Conservation (phyloP, 2,888 invertebrate genomes). For the Invenusta paracnida region DNA sequence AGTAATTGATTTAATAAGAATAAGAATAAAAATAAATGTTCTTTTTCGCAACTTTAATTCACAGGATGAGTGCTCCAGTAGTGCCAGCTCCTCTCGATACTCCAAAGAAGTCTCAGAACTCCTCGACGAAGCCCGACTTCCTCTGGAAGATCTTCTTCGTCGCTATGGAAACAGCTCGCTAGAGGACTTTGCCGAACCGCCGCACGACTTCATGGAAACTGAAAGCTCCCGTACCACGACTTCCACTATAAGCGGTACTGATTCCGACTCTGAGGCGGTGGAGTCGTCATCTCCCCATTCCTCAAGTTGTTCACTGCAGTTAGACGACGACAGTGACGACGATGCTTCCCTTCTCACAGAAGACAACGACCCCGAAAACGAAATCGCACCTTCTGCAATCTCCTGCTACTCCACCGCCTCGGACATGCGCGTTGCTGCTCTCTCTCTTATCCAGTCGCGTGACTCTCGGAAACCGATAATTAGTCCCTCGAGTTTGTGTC, state of each 20-base stretch:
- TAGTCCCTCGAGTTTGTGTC: not conserved
- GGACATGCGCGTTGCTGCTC: not conserved
- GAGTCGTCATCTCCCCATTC: too few relatives aligned
- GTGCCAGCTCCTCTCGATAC: not conserved
- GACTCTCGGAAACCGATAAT: not conserved
- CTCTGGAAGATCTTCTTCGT: not conserved
- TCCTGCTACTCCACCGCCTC: not conserved
- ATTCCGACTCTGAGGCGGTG: not conserved
- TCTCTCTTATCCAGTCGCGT: not conserved
- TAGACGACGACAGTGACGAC: not conserved
- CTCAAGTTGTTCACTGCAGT: too few relatives aligned
- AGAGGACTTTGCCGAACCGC: not conserved
- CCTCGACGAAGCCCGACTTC: not conserved
- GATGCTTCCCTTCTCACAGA: not conserved
- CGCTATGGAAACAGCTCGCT: not conserved
- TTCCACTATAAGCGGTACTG: not conserved
- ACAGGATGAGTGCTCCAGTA: not conserved
- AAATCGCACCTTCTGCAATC: not conserved
- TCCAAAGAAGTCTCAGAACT: not conserved
- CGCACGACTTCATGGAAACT: not conserved
- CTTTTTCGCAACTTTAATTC: too few relatives aligned
- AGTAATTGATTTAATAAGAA: too few relatives aligned
- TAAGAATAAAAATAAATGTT: too few relatives aligned
- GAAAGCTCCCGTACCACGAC: not conserved
- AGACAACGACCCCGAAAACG: not conserved